phyloP scores from a whole-genome alignment of 2,113 vertebrate genomes.

The Eulacestoma nigropectus region DNA sequence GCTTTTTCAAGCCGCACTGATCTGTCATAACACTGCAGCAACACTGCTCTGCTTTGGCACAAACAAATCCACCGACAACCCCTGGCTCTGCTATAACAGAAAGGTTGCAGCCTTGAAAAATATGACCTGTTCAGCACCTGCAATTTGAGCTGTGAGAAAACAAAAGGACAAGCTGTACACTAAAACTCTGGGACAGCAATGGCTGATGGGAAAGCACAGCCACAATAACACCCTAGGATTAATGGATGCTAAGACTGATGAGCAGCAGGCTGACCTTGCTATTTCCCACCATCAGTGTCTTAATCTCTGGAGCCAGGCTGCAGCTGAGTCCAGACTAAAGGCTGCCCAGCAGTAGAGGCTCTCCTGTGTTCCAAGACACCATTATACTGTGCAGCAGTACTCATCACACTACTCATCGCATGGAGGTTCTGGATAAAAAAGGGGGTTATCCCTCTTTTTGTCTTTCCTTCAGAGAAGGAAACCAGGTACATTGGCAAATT shows the following conservation, averaged over 20 bases:
- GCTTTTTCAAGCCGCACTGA: neutral
- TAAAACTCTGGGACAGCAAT: neutral
- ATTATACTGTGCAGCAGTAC: neutral
- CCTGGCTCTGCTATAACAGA: neutral
- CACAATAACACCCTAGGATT: neutral
- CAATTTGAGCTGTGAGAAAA: neutral
- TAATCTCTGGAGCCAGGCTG: neutral
- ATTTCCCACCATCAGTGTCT: neutral
- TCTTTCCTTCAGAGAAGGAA: neutral
- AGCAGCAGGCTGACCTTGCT: constrained; percentile 18
- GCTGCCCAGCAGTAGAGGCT: neutral
- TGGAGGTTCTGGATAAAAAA: neutral
- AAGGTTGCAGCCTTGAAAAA: neutral
- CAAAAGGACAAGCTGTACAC: neutral
- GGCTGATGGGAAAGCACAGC: neutral
- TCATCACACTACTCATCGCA: neutral
- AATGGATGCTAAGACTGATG: neutral
- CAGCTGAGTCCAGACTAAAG: neutral
- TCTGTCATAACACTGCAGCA: neutral
- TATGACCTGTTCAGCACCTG: neutral
- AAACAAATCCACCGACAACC: neutral
- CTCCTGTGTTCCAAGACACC: neutral
- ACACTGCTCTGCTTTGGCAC: neutral
- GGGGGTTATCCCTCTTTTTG: neutral
- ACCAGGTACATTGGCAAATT: neutral